Evolutionary conservation across 2,888 invertebrate species (phyloP), one percentile per base, ranked within the genome.

Genomic region (Nomada flava): DNA sequence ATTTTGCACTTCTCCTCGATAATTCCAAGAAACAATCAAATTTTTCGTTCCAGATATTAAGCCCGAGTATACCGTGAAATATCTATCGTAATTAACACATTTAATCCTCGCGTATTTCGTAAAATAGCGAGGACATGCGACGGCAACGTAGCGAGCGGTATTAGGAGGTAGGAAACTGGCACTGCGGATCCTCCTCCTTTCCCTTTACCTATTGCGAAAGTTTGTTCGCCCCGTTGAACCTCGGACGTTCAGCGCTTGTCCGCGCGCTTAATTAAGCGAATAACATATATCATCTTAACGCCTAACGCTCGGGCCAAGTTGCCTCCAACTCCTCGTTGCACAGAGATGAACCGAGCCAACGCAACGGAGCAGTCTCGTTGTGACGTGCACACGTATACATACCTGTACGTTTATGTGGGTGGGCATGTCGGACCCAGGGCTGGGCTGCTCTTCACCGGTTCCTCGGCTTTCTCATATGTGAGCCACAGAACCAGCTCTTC

Each of bases 241-340:
- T 87, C 82, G 86, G 88, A 88, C 89, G 83, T 84, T 86, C 79
- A 74, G 77, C 82, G 75, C 85, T 85, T 87, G 91, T 90, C 91
- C 91, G 90, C 91, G 91, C 90, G 91, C 92, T 93, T 92, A 93
- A 93, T 93, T 93, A 93, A 92, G 91, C 90, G 91, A 90, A 92
- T 92, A 93, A 92, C 91, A 90, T 92, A 91, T 91, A 93, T 92
- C 89, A 90, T 89, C 79, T 89, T 88, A 89, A 90, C 90, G 88
- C 90, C 87, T 85, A 84, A 82, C 88, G 88, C 72, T 73, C 78
- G 68, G 75, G 76, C 76, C 82, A 80, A 84, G 78, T 83, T 83
- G 73, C 70, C 42, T 69, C 60, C 63, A 72, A 77, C 59, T 79
- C 76, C 74, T 76, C 70, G 20, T 50, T 11, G 20, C 71, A 57